Evolutionary conservation across 2,797 vertebrate genomes (phyloP).

Genomic region (Sebastes cheni): DNA sequence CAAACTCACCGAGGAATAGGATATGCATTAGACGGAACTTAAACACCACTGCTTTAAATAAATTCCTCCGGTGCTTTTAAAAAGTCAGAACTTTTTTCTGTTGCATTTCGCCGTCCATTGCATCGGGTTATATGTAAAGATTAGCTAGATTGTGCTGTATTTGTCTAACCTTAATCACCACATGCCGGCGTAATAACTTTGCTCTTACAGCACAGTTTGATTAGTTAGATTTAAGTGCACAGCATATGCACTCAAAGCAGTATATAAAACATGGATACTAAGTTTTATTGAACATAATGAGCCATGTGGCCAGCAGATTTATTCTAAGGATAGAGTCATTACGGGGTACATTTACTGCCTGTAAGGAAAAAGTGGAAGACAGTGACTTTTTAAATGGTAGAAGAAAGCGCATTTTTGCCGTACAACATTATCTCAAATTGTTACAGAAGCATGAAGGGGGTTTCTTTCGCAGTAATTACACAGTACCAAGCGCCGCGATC

Average conservation of each 20-base stretch:
- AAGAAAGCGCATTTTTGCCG: slow-evolving; percentile 2
- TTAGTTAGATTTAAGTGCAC: slow-evolving; percentile 12
- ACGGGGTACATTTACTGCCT: slow-evolving; percentile 8
- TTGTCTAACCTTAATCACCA: neutral
- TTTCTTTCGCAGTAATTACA: slow-evolving; percentile 27
- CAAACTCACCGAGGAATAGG: slow-evolving; percentile 39
- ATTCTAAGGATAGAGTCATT: neutral
- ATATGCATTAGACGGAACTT: slow-evolving; percentile 47
- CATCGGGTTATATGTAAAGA: slow-evolving; percentile 2
- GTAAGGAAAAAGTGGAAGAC: neutral
- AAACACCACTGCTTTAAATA: slow-evolving; percentile 36
- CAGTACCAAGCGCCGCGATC: neutral
- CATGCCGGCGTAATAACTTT: neutral
- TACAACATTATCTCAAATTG: neutral
- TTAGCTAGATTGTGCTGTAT: neutral
- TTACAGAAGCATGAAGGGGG: neutral
- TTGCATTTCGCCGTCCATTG: neutral
- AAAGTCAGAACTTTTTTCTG: slow-evolving; percentile 33
- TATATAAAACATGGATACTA: slow-evolving; percentile 17
- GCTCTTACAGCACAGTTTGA: slow-evolving; percentile 9
- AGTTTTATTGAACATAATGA: slow-evolving; percentile 38
- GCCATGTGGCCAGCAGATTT: neutral
- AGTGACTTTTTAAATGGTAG: neutral
- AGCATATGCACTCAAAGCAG: neutral
- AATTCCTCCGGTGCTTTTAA: slow-evolving; percentile 45